Conservation (phyloP, 1,140 invertebrate species). For the Cataglyphis hispanica region DNA sequence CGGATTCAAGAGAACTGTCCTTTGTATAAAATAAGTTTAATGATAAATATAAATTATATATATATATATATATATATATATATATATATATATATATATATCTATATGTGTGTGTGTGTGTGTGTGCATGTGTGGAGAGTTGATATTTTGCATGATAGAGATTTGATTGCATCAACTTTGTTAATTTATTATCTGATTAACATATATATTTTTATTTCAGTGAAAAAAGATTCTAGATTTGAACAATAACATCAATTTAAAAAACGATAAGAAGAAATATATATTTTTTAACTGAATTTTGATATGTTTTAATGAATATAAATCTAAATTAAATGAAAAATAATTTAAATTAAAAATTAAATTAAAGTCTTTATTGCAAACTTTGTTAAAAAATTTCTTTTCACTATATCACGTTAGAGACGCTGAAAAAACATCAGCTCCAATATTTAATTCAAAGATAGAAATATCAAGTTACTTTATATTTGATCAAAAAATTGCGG, state of each 20-base stretch:
- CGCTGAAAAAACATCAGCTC: not conserved
- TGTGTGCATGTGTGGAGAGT: not conserved
- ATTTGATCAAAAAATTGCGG: not conserved
- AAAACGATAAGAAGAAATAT: not conserved
- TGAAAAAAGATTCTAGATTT: not conserved
- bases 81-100: too few species aligned
- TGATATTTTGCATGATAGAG: not conserved
- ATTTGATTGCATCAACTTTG: not conserved
- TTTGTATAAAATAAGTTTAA: slow-evolving; percentile 28
- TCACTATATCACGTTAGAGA: not conserved
- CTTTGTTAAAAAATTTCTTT: not conserved
- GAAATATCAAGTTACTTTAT: not conserved
- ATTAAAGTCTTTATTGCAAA: not conserved
- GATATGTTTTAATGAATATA: not conserved
- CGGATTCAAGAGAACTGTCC: not conserved
- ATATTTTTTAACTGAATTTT: not conserved
- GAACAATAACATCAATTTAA: not conserved
- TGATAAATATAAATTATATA: too few species aligned
- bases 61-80: too few species aligned
- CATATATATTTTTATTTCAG: not conserved
- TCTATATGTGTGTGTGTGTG: too few species aligned
- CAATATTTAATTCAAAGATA: not conserved
- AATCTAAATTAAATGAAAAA: too few species aligned
- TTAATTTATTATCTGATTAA: not conserved
- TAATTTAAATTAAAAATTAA: slow-evolving; percentile 14